These are phyloP conservation scores for Arbacia lixula DNA, from an alignment of 53 echinoderm and acorn worm genomes.

Conservation along the genomic window DNA sequence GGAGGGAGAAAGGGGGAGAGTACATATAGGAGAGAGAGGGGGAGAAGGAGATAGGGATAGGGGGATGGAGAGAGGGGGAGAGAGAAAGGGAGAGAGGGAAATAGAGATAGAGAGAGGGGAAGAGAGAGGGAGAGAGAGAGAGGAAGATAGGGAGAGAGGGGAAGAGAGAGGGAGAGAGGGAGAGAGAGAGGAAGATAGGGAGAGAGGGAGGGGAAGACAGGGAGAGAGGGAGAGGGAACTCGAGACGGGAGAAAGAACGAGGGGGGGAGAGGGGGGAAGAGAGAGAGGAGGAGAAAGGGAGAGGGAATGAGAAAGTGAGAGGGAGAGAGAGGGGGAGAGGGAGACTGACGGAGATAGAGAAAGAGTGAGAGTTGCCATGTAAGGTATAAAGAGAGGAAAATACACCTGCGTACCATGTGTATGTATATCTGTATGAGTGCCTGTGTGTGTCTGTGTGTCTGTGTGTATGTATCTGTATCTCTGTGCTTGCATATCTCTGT, in stretches of 20 bases:
- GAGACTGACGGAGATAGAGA: background rate
- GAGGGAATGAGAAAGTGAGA: no score
- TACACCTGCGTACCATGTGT: no score
- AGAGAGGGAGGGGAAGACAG: background rate
- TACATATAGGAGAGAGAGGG: no score
- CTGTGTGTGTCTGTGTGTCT: no score
- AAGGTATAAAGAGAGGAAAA: background rate
- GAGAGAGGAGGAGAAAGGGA: no score
- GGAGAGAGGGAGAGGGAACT: background rate
- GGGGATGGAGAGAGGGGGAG: background rate
- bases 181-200: no score
- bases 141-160: no score
- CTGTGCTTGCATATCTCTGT: no score
- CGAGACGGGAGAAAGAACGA: background rate
- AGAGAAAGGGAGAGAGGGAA: constrained; percentile 4
- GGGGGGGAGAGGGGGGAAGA: background rate
- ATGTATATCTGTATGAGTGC: no score
- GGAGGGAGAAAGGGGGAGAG: no score
- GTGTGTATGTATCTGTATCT: no score
- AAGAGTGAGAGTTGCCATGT: background rate
- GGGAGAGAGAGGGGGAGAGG: background rate
- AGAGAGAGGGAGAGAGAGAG: no score
- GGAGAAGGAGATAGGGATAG: background rate
- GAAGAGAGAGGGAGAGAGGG: background rate
- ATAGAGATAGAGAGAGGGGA: background rate